Evolutionary conservation across 2,113 vertebrate species (phyloP), one percentile per base, ranked within the genome.

Genomic region (Elgaria multicarinata): DNA sequence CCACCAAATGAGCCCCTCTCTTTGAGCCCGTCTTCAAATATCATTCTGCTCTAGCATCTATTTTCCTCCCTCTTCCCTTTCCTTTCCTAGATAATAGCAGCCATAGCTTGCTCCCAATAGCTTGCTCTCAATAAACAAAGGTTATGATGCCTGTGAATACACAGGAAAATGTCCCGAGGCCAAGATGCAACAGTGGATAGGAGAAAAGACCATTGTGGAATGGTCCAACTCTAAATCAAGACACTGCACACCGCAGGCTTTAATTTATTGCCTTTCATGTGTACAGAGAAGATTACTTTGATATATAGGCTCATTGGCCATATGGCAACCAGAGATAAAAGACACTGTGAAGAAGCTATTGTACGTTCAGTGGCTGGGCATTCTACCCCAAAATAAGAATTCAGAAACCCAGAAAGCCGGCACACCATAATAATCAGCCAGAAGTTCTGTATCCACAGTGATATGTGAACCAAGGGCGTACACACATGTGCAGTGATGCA

Each of bases 201-300:
- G 94, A 89, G 62, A 72, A n/a, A 86, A 95, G 81, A 62, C 92
- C 85, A 72, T 92, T 96, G 91, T 96, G 90, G 95, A 94, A 96
- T 95, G 87, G 96, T 88, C 90, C 92, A 89, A 74, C 58, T 87
- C 79, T 74, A 36, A 14, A 69, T 85, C 18, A 91, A 88, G 82
- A 66, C 50, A 82, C 9, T 44, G 83, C 92, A 90, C 92, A 83
- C 53, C 90, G 67, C 69, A 69, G 53, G 81, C 53, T 93, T 93
- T 92, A 92, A 92, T 88, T 85, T 84, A 89, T 88, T 58, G 89
- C 84, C 85, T 94, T 83, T 85, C 90, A 91, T 44, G 79, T 97
- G 97, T 92, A 91, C 81, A 76, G 80, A 83, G n/a, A 92, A 97
- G 98, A 98, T 98, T 98, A 97, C 86, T 50, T 86, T 94, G 92